Evolutionary conservation across 2,888 invertebrate species (phyloP).

Genomic region (Pammene fasciana): DNA sequence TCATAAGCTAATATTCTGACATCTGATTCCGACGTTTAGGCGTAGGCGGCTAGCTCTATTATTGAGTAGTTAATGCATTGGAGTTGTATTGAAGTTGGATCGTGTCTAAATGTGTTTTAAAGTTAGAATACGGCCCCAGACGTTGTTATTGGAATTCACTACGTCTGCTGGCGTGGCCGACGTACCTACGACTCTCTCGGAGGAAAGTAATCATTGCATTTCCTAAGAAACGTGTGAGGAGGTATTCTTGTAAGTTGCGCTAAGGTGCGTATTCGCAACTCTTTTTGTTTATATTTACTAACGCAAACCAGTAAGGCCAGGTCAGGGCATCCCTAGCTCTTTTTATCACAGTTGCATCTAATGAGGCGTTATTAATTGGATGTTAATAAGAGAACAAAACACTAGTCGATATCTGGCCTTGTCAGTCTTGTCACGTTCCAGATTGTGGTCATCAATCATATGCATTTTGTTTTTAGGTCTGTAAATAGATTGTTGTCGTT

Average conservation of each 20-base stretch:
- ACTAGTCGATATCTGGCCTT: constrained; percentile 65
- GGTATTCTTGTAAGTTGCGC: too few species aligned
- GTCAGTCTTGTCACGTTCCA: constrained; percentile 70
- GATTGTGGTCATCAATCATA: constrained; percentile 66
- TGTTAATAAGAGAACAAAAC: constrained; percentile 61
- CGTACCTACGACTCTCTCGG: not conserved
- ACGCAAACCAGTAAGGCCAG: constrained; percentile 44
- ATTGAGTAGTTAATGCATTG: too few species aligned
- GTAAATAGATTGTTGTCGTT: constrained; percentile 58
- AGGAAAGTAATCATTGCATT: not conserved
- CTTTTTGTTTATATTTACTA: too few species aligned
- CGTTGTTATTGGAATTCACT: constrained; percentile 32
- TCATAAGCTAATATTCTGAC: too few species aligned
- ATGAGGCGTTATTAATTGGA: constrained; percentile 63
- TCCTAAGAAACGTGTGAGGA: not conserved
- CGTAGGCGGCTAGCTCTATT: too few species aligned
- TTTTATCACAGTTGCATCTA: constrained; percentile 63
- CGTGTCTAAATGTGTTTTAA: too few species aligned
- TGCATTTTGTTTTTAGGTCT: constrained; percentile 57
- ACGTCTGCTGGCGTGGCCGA: constrained; percentile 3
- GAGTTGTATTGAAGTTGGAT: too few species aligned
- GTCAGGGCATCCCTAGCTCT: constrained; percentile 54
- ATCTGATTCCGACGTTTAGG: too few species aligned
- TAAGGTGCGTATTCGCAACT: too few species aligned
- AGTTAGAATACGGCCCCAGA: too few species aligned